phyloP scores from a whole-genome alignment of 2,797 vertebrate species.

The Lagodon rhomboides region DNA sequence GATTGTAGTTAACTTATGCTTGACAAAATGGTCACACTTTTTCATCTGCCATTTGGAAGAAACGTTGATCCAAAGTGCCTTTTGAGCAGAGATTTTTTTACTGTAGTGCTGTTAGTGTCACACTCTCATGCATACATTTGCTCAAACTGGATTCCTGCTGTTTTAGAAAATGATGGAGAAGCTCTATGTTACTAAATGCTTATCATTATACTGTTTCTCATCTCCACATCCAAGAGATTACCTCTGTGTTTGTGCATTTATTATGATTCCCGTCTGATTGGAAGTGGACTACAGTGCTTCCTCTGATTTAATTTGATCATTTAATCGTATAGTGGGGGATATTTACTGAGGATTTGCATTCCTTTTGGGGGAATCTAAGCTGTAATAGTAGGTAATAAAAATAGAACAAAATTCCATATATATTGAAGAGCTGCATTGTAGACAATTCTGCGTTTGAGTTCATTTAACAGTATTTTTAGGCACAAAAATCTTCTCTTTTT shows the following conservation, averaged over 20 bases:
- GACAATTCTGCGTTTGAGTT: too few species aligned
- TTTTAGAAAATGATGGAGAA: constrained; percentile 8
- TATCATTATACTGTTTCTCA: not conserved
- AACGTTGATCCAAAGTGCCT: constrained; percentile 33
- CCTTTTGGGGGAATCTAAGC: not conserved
- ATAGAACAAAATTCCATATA: not conserved
- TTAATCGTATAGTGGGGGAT: not conserved
- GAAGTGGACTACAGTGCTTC: not conserved
- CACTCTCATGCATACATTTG: constrained; percentile 52
- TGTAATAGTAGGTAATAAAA: not conserved
- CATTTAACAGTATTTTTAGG: too few species aligned
- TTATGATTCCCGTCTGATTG: not conserved
- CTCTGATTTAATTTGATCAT: constrained; percentile 1
- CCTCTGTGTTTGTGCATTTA: constrained; percentile 6
- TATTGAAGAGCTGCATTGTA: not conserved
- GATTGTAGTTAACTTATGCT: constrained; percentile 43
- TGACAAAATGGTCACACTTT: constrained; percentile 44
- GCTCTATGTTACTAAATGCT: not conserved
- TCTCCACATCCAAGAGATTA: not conserved
- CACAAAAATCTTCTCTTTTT: not conserved
- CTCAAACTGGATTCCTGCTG: constrained; percentile 28
- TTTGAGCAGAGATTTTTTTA: constrained; percentile 12
- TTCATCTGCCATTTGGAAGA: constrained; percentile 45
- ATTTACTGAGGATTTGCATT: not conserved
- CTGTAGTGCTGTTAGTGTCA: constrained; percentile 41